Evolutionary conservation across 2,797 vertebrate species (phyloP).

Genomic region (Myoxocephalus aenaeus): DNA sequence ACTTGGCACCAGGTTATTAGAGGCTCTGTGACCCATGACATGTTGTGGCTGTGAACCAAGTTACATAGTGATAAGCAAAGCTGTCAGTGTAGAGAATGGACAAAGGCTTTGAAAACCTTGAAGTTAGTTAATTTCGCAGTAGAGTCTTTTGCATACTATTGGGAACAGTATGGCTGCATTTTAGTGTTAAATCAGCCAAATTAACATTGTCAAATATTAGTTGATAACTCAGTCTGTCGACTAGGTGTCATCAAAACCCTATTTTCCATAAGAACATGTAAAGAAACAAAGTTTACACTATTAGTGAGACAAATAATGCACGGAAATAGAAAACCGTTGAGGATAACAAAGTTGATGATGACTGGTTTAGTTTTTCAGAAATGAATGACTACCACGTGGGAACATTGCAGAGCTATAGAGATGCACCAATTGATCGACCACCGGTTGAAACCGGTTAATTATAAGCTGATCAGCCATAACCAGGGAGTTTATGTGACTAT

Average conservation of each 20-base stretch:
- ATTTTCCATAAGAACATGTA: not conserved
- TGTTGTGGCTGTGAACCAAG: constrained; percentile 66
- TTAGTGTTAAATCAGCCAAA: not conserved
- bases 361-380: not conserved
- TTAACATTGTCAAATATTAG: constrained; percentile 8
- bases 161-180: not conserved
- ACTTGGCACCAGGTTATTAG: constrained; percentile 67
- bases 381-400: not conserved
- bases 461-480: not conserved
- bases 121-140: constrained; percentile 28
- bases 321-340: not conserved
- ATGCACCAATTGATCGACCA: not conserved
- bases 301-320: constrained; percentile 6
- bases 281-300: not conserved
- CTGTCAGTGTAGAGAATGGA: constrained; percentile 33
- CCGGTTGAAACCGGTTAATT: not conserved
- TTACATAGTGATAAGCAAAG: constrained; percentile 61
- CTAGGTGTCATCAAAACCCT: not conserved
- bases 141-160: constrained; percentile 10
- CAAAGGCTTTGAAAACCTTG: constrained; percentile 28
- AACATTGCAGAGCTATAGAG: not conserved
- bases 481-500: not conserved
- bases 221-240: constrained; percentile 3
- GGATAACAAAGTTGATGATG: not conserved
- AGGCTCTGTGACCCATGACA: constrained; percentile 62